Evolutionary conservation across 2,113 vertebrate genomes (phyloP), one percentile per base, ranked within the genome.

Genomic region (Garra rufa): DNA sequence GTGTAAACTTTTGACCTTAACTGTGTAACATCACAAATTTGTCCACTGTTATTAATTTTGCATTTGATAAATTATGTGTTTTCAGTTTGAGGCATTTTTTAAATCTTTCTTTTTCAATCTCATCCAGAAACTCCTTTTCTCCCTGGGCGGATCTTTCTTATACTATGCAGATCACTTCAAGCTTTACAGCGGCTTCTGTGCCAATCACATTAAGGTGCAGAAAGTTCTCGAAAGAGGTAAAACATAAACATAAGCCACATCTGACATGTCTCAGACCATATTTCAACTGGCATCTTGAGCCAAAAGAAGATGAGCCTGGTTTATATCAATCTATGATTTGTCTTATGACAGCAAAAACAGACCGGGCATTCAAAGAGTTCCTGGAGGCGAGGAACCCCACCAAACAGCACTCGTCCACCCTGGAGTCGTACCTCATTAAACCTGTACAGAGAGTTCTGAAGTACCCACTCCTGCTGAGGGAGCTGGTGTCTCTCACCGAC

Each of bases 381-480:
- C 92, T 99, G 91, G 97, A 97, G 1, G 91, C 95, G 9, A 95
- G 94, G 82, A 99, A 99, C 84, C 97, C 97, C 10, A 97, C 96
- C 79, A 98, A 98, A 88, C 98, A 99, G 92, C 98, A 99, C 83
- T 97, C 97, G 0, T 96, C 96, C 15, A 97, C 97, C 0, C 91
- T 99, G 91, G 97, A 99, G 93, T 99, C 98, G 0, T 99, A 96
- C 91, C 96, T 99, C 88, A 99, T 99, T 90, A 99, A 99, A 92
- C 98, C 98, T 0, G 97, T 99, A 1, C 98, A 99, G 94, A 95
- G 98, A 21, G 97, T 99, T 87, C 94, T 99, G 86, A 98, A 98
- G 92, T 99, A 99, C 46, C 98, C 98, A 0, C 92, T 99, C 84
- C 95, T 99, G 91, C 94, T 99, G 76, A 91, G 93, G 88, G 97